Conservation (phyloP, 2,797 vertebrate species). For the Odontamblyopus rebecca region DNA sequence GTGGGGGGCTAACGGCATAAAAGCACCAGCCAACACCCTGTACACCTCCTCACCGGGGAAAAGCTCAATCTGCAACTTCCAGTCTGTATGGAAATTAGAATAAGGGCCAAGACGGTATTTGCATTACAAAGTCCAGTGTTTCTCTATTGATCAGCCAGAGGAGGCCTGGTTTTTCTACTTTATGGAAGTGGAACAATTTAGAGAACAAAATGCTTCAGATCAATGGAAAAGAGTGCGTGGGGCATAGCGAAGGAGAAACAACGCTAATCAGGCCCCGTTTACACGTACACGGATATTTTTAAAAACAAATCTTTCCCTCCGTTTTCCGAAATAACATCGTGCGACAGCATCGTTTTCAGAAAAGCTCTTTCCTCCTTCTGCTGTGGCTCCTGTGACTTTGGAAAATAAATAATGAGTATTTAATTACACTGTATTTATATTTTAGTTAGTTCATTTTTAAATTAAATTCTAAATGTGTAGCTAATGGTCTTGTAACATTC, state of each 20-base stretch:
- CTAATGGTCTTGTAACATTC: too few relatives aligned
- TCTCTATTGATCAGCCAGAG: conserved; percentile 28
- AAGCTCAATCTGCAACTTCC: neutral
- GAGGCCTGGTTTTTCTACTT: conserved; percentile 16
- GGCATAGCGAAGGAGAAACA: neutral
- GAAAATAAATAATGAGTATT: too few relatives aligned
- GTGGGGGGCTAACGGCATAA: conserved; percentile 9
- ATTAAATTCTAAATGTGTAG: too few relatives aligned
- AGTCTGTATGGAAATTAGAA: conserved; percentile 18
- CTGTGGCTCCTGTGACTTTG: too few relatives aligned
- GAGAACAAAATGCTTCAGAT: conserved; percentile 18
- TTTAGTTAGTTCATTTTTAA: too few relatives aligned
- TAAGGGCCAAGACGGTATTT: conserved; percentile 10
- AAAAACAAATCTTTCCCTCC: too few relatives aligned
- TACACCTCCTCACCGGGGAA: conserved; percentile 7
- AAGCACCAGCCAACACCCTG: conserved; percentile 14
- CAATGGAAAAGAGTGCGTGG: neutral
- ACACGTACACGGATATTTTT: too few relatives aligned
- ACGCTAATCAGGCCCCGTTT: neutral
- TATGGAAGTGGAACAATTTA: conserved; percentile 18
- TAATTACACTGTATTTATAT: too few relatives aligned
- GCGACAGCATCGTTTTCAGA: too few relatives aligned
- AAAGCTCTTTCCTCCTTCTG: too few relatives aligned
- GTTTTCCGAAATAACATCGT: too few relatives aligned
- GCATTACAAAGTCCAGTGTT: conserved; percentile 6